Conservation (phyloP, 2,888 invertebrate species). For the Ophioninae sp. region DNA sequence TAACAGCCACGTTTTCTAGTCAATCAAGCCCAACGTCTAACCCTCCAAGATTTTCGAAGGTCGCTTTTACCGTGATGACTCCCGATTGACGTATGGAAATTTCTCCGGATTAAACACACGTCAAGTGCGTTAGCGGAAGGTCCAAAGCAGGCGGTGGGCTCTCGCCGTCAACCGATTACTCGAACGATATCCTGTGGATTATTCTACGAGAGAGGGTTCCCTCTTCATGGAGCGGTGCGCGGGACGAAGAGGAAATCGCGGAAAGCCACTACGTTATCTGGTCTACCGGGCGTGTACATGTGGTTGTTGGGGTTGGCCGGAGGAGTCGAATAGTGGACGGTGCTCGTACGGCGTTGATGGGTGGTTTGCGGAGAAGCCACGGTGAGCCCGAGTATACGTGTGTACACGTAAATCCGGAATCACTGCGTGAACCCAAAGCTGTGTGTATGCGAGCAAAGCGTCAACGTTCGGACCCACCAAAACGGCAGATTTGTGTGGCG, state of each 20-base stretch:
- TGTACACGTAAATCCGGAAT: slow-evolving; percentile 7
- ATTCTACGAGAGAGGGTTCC: slow-evolving; percentile 38
- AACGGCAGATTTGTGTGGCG: slow-evolving; percentile 34
- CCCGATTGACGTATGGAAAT: slow-evolving; percentile 5
- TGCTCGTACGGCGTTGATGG: slow-evolving; percentile 53
- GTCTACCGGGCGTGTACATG: slow-evolving; percentile 56
- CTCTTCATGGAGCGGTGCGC: slow-evolving; percentile 4
- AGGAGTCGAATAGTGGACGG: slow-evolving; percentile 34
- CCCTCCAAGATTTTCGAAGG: neutral
- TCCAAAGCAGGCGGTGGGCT: slow-evolving; percentile 13
- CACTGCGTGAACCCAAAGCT: slow-evolving; percentile 43
- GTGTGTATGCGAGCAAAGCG: slow-evolving; percentile 30
- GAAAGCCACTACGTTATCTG: slow-evolving; percentile 65
- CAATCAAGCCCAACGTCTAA: neutral
- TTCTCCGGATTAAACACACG: neutral
- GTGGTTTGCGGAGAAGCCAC: slow-evolving; percentile 39
- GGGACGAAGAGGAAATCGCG: slow-evolving; percentile 43
- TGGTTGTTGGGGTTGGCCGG: slow-evolving; percentile 37
- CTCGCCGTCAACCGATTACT: slow-evolving; percentile 48
- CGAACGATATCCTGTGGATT: slow-evolving; percentile 59
- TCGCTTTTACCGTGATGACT: neutral
- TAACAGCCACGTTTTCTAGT: neutral
- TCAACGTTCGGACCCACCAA: slow-evolving; percentile 45
- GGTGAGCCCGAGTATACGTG: neutral
- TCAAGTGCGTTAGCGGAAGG: slow-evolving; percentile 2